Evolutionary conservation across 2,113 vertebrate species (phyloP), one percentile per base, ranked within the genome.

Genomic region (Callipepla californica): DNA sequence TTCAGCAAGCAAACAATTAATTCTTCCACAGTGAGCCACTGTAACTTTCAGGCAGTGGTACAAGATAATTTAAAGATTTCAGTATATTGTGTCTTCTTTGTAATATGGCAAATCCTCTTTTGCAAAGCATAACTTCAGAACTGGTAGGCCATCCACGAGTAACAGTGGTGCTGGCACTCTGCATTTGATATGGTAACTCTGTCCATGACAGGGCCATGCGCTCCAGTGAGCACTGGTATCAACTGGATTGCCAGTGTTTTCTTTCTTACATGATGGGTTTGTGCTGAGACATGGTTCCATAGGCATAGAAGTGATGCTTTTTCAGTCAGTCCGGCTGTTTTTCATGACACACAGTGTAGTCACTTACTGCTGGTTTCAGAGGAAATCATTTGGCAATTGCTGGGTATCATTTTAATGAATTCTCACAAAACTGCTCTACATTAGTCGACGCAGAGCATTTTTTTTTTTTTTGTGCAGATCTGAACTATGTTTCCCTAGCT

Each of bases 401-500:
- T 82, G n/a, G 13, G 10, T 13, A 0, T 78, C 15, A 4, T 2
- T 45, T 8, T 34, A 26, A 38, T 2, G 25, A 78, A 32, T 53
- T 34, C 51, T 79, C 62, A 9, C 38, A 34, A 2, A 1, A 1
- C 32, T 55, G 80, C 69, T 90, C 38, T 38, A 0, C 9, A 0
- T 87, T 6, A 28, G 45, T 30, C 53, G 32, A 5, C 0, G 1
- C 67, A 58, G 59, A 62, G 68, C 28, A 9, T 53, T 90, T n/a
- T 61, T 40, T 40, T 40, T 40, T 40, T 40, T 40, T 80, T 6
- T 20, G 44, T 4, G 13, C 9, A 44, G 32, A 32, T 16, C 30
- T 3, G 2, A 77, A n/a, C 12, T 7, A 0, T 1, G 8, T 34
- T 23, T 38, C 45, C 45, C 68, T 53, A 38, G 77, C 69, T 42